phyloP scores from a whole-genome alignment of 2,888 invertebrate genomes.

The Oscheius onirici region DNA sequence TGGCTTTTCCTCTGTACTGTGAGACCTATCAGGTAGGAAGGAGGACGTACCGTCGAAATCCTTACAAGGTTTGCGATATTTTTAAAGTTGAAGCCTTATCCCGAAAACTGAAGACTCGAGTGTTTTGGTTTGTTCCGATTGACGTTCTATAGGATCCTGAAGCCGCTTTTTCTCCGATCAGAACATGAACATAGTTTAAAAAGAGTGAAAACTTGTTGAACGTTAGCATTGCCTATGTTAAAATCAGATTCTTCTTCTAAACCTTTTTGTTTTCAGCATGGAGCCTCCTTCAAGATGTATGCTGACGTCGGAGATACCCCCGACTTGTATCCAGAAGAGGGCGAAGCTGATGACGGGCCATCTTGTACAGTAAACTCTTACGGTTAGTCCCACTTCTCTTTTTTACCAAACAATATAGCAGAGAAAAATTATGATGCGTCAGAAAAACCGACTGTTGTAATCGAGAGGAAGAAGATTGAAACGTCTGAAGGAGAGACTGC shows the following conservation, averaged over 20 bases:
- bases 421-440: neutral
- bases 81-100: neutral
- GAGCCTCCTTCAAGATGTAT: neutral
- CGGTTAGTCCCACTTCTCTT: neutral
- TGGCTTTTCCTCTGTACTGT: slow-evolving; percentile 8
- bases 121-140: too few species aligned
- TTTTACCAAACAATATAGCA: neutral
- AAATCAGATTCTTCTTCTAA: too few species aligned
- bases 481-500: neutral
- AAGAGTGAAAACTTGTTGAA: too few species aligned
- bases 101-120: too few species aligned
- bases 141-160: too few species aligned
- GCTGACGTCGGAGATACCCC: slow-evolving; percentile 24
- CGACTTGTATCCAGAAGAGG: slow-evolving; percentile 29
- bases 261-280: neutral
- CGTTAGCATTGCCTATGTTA: too few species aligned
- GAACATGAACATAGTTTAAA: too few species aligned
- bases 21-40: slow-evolving; percentile 21
- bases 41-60: slow-evolving; percentile 14
- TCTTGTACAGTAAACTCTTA: neutral
- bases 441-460: neutral
- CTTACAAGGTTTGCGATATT: slow-evolving; percentile 20
- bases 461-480: neutral
- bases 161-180: too few species aligned
- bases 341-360: slow-evolving; percentile 24